Evolutionary conservation across 2,113 vertebrate genomes (phyloP), one percentile per base, ranked within the genome.

Genomic region (Bufo gargarizans): DNA sequence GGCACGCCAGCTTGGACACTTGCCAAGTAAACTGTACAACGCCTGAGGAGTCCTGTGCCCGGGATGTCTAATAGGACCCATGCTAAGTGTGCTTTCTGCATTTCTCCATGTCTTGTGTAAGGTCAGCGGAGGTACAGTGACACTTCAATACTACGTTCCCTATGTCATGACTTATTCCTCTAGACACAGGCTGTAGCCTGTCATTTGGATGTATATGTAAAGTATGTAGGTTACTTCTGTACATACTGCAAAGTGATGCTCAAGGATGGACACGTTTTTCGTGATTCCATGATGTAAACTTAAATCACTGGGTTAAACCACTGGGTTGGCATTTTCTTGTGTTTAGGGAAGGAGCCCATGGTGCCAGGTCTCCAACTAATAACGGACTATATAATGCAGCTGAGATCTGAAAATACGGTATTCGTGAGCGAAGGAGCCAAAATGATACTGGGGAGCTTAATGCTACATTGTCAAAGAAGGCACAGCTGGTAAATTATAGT

Each of bases 401-500:
- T 56, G 55, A 5, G 22, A 22, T 56, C 83, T 74, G 22, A 56
- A 76, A 67, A 83, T 83, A 33, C 33, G 33, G 33, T 33, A 63
- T 19, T 20, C 22, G 67, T 8, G n/a, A 59, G 17, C 12, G 16
- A 77, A 16, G 11, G 22, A 49, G 71, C 56, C 72, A 88, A 63
- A 56, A 63, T 61, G 63, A 58, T 74, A 47, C 78, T n/a, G 55
- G 45, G 49, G 45, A 84, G 81, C 81, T 88, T 88, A 83, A 76
- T 65, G 56, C 65, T 88, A 74, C 67, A 88, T 65, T 88, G 71
- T 88, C 87, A 84, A 20, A 43, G 71, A 45, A 67, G 80, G 87
- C 84, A 82, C 71, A 88, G 69, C 87, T 84, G 80, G 58, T 77
- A 77, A 88, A 88, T 88, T 77, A 65, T 47, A 88, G 80, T 81